Percentiles rank a stretch among this genome's conserved stretches.
Evolutionary conservation across 2,113 vertebrate genomes (phyloP).

Genomic region (Oxygymnocypris stewartii): DNA sequence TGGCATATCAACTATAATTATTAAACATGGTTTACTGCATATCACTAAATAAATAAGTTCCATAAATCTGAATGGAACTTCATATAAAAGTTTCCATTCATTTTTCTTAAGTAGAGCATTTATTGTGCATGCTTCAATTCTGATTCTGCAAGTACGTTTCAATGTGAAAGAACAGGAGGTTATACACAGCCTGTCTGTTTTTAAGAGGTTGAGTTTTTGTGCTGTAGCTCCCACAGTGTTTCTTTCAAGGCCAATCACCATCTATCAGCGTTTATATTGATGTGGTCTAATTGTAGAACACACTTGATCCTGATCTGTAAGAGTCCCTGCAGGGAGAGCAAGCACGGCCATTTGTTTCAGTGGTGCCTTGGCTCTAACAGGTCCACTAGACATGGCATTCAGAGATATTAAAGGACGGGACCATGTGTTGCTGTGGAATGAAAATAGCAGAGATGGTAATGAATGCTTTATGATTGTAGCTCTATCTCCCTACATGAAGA

Average conservation of each 20-base stretch:
- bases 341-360: slow-evolving; percentile 44
- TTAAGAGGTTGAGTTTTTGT: not conserved
- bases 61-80: not conserved
- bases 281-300: slow-evolving; percentile 42
- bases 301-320: slow-evolving; percentile 36
- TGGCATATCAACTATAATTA: slow-evolving; percentile 1
- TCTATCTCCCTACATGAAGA: slow-evolving; percentile 1
- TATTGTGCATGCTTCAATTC: not conserved
- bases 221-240: not conserved
- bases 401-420: slow-evolving; percentile 65
- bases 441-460: slow-evolving; percentile 40
- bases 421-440: not conserved
- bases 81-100: not conserved
- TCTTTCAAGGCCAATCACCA: slow-evolving; percentile 13
- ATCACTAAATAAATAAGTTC: not conserved
- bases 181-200: not conserved
- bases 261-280: slow-evolving; percentile 47
- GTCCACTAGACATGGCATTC: slow-evolving; percentile 33
- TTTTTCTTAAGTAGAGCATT: not conserved
- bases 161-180: not conserved
- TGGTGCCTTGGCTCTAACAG: not conserved
- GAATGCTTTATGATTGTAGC: slow-evolving; percentile 34
- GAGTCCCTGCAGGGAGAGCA: slow-evolving; percentile 30
- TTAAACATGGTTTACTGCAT: not conserved
- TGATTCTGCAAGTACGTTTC: not conserved